Evolutionary conservation across 2,888 invertebrate genomes (phyloP), one percentile per base, ranked within the genome.

Genomic region (Tenthredo scrophulariae): DNA sequence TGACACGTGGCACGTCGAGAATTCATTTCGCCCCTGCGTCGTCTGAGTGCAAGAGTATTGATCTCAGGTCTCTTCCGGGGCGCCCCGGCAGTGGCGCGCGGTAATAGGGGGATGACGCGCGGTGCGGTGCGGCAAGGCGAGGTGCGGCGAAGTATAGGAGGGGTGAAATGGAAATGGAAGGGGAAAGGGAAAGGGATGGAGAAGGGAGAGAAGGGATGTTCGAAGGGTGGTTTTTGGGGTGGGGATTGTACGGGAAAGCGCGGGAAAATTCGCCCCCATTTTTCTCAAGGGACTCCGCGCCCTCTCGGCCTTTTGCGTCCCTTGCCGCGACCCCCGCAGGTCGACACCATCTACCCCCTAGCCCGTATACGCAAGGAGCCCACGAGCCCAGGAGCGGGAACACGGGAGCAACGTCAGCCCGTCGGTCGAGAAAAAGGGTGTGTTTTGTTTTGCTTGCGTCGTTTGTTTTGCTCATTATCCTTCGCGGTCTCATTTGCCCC

Each of bases 31-130:
- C 88, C 89, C 90, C 89, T 91, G 90, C 89, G 88, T 88, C 88
- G 88, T 88, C 89, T 86, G 89, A 89, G 91, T 91, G 89, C 91
- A 90, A 89, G 89, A 91, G 91, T 92, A 92, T 92, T 92, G 92
- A 92, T 92, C 91, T 88, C 77, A 79, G 65, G 67, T 75, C 85
- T 79, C 85, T 58, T 83, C 75, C 80, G 86, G 77, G 77, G 82
- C 65, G 85, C 82, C 83, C 50, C 75, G 67, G 70, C 77, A 84
- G 33, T 79, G 84, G 67, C 58, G 85, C 70, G 67, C 54, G 85
- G 70, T 29, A 83, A 54, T 58, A 79, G 84, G 84, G 80, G 74
- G 80, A 86, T 77, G 77, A 75, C 84, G 62, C 74, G 79, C 58
- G 85, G 74, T 77, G 82, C 67, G 84, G 79, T 29, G 65, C 50